Percentiles rank a stretch among this genome's conserved stretches.
Evolutionary conservation across 1,140 invertebrate genomes (phyloP).

Genomic region (Saxidomus purpurata): DNA sequence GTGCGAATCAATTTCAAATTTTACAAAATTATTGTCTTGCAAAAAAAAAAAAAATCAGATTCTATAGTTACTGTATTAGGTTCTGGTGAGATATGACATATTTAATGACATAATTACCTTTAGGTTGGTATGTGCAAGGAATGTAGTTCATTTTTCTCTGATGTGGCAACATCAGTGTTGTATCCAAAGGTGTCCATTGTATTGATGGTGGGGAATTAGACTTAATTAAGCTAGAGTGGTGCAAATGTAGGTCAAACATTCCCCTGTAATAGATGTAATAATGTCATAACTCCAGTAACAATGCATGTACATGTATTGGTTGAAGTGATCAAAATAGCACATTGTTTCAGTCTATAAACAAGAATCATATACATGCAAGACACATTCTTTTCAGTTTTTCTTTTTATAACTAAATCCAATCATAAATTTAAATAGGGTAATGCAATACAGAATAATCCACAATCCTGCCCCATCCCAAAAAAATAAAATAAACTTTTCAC

Average conservation of each 20-base stretch:
- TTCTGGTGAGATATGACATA: neutral
- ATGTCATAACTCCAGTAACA: neutral
- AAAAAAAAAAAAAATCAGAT: neutral
- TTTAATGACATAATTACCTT: conserved; percentile 18
- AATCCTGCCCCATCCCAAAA: too few relatives aligned
- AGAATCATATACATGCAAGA: neutral
- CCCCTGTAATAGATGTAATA: conserved; percentile 13
- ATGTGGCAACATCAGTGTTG: conserved; percentile 44
- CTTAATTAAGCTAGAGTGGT: neutral
- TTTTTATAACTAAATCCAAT: neutral
- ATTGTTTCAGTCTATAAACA: too few relatives aligned
- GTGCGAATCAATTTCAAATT: neutral
- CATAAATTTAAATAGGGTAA: neutral
- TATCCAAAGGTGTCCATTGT: conserved; percentile 52
- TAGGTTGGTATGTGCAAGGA: conserved; percentile 46
- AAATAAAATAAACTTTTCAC: too few relatives aligned
- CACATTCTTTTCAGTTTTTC: neutral
- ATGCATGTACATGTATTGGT: too few relatives aligned
- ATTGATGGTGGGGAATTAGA: neutral
- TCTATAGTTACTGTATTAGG: neutral
- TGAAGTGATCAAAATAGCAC: neutral
- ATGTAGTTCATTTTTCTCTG: conserved; percentile 42
- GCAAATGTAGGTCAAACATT: conserved; percentile 33
- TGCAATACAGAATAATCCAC: neutral
- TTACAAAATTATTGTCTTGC: neutral